Conservation (phyloP, 2,113 vertebrate species). For the Eupsittula cactorum region DNA sequence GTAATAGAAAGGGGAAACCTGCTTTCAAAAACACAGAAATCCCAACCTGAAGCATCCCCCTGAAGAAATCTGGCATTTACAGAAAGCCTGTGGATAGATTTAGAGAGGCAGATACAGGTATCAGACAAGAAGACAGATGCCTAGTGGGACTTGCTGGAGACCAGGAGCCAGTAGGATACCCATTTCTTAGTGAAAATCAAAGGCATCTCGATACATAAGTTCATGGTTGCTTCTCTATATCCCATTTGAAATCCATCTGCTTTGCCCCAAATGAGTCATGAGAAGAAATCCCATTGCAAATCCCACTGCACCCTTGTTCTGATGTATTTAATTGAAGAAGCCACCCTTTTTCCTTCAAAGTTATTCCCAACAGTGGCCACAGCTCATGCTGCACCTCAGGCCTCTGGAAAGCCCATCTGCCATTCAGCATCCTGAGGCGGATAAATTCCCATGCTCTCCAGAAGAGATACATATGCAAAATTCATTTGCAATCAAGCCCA, state of each 20-base stretch:
- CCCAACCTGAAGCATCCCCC: not conserved
- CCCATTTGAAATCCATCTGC: not conserved
- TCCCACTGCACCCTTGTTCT: not conserved
- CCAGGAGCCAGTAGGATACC: not conserved
- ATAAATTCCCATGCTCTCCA: not conserved
- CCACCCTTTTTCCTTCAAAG: not conserved
- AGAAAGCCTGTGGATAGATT: not conserved
- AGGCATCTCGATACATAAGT: not conserved
- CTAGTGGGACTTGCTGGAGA: not conserved
- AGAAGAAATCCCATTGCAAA: not conserved
- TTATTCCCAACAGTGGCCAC: not conserved
- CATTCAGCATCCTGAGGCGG: not conserved
- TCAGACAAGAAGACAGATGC: not conserved
- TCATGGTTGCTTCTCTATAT: not conserved
- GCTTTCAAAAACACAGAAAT: constrained; percentile 19
- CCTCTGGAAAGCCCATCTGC: not conserved
- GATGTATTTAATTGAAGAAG: not conserved
- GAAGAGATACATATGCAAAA: constrained; percentile 39
- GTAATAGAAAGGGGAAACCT: constrained; percentile 48
- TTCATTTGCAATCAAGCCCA: constrained; percentile 26
- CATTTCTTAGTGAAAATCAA: not conserved
- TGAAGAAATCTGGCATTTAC: not conserved
- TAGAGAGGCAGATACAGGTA: not conserved
- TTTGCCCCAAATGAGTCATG: not conserved
- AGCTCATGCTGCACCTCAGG: not conserved